Evolutionary conservation across 1,140 invertebrate genomes (phyloP).

Genomic region (Rhagoletis pomonella): DNA sequence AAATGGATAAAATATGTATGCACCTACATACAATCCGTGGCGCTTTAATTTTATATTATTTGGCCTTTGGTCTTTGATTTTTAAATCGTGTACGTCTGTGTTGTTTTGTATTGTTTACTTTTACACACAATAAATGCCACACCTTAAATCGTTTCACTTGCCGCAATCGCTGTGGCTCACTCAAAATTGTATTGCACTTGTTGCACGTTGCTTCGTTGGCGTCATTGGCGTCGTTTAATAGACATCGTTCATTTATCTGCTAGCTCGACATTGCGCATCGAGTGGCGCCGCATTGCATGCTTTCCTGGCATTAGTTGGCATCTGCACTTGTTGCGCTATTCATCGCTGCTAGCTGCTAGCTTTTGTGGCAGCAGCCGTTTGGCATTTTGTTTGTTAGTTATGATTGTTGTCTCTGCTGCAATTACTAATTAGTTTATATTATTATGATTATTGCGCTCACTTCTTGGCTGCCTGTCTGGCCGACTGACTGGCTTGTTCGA

Average conservation of each 20-base stretch:
- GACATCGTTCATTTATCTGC: not conserved
- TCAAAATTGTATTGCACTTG: slow-evolving; percentile 29
- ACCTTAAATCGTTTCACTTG: slow-evolving; percentile 34
- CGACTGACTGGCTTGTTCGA: not conserved
- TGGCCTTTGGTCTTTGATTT: not conserved
- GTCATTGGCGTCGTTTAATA: not conserved
- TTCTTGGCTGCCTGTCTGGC: not conserved
- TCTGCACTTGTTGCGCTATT: not conserved
- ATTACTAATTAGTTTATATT: slow-evolving; percentile 53
- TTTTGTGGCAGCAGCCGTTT: not conserved
- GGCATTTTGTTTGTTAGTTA: slow-evolving; percentile 9
- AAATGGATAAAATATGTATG: too few species aligned
- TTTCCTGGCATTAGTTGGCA: not conserved
- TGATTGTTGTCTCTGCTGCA: slow-evolving; percentile 48
- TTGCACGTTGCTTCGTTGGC: not conserved
- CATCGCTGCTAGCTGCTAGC: not conserved
- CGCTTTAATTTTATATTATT: not conserved
- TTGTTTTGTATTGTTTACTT: not conserved
- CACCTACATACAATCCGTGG: not conserved
- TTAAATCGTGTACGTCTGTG: not conserved
- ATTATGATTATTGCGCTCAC: slow-evolving; percentile 44
- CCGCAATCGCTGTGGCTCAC: not conserved
- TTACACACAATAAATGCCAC: slow-evolving; percentile 41
- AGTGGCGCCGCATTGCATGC: slow-evolving; percentile 44
- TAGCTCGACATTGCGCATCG: slow-evolving; percentile 12